Evolutionary conservation across 2,113 vertebrate genomes (phyloP).

Genomic region (Cyphomyrus plagiostoma): DNA sequence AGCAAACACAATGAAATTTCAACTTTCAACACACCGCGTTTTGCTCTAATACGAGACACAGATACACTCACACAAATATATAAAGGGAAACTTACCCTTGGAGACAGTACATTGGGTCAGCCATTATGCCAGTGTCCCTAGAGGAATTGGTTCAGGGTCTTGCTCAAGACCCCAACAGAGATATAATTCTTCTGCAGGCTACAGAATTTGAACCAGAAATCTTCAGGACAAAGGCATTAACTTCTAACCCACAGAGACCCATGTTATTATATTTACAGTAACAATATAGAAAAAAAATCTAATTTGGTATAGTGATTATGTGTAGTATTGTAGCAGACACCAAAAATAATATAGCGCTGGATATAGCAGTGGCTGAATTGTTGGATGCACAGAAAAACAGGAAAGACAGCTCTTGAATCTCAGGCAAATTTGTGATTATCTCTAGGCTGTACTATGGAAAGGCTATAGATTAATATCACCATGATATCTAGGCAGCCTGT

Average conservation of each 20-base stretch:
- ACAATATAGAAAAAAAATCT: background rate
- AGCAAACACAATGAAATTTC: background rate
- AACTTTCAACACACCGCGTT: background rate
- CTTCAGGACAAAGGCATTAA: background rate
- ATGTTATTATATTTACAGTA: background rate
- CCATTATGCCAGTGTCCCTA: background rate
- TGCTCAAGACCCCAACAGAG: background rate
- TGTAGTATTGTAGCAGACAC: background rate
- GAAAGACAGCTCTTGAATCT: background rate
- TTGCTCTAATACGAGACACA: background rate
- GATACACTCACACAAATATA: background rate
- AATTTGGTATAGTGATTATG: background rate
- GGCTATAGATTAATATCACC: slow-evolving; percentile 3
- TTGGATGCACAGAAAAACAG: background rate
- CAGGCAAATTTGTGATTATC: background rate
- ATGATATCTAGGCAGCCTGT: background rate
- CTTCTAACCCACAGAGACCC: background rate
- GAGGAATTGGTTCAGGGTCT: background rate
- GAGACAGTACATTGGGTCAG: background rate
- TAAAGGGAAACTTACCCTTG: background rate
- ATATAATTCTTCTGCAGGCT: background rate
- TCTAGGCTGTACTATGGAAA: background rate
- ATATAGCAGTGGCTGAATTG: background rate
- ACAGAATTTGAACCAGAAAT: background rate
- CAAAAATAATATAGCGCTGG: background rate